Percentiles rank a stretch among this genome's conserved stretches.
Conservation (phyloP, 2,113 vertebrate genomes). For the Anoura caudifer region DNA sequence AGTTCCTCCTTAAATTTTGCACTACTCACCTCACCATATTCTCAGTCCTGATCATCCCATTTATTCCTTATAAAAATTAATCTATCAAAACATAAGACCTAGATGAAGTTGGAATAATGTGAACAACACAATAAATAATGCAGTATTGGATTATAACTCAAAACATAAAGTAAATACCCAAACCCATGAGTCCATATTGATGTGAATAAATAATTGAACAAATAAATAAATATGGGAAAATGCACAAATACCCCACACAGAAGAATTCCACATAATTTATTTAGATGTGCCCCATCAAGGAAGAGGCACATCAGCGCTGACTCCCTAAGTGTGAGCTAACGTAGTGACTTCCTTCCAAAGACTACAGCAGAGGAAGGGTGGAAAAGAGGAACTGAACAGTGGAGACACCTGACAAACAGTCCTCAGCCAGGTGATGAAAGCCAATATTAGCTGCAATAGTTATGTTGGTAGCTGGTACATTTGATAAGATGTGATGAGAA, state of each 20-base stretch:
- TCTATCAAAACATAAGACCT: background rate
- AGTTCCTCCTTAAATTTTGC: background rate
- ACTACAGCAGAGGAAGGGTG: accelerated
- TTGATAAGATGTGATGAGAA: no score
- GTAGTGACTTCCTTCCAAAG: background rate
- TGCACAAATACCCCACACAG: background rate
- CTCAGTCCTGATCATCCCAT: background rate
- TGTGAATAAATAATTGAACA: background rate
- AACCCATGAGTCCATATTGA: background rate
- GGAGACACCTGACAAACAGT: background rate
- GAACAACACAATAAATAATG: conserved; percentile 33
- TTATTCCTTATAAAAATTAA: conserved; percentile 22
- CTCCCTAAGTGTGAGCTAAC: no score
- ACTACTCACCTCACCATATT: background rate
- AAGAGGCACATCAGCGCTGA: background rate
- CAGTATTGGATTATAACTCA: background rate
- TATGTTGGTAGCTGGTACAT: background rate
- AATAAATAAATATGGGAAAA: background rate
- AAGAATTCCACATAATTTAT: background rate
- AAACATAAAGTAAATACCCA: background rate
- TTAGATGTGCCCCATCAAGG: background rate
- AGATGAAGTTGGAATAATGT: background rate
- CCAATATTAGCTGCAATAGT: background rate
- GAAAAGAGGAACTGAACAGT: background rate
- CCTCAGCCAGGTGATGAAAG: background rate